Base-by-base conservation (phyloP, 2,888 invertebrate genomes). In the Meta bourneti region DNA sequence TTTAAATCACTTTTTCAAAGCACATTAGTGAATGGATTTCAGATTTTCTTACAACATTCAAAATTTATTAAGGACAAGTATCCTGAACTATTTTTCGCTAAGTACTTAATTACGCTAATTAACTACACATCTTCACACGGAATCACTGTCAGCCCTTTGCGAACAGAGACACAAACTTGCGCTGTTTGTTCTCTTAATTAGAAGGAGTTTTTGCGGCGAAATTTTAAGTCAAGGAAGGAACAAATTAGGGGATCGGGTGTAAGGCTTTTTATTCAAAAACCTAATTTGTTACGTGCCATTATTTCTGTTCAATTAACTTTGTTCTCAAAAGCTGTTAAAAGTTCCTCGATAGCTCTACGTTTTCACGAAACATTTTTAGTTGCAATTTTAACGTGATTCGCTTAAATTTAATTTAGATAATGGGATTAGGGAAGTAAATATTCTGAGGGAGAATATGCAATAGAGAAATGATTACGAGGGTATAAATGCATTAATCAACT, bases 61-160 rank as follows among this genome's bases (percentile, higher is more conserved):
- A 34, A 34, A 34, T 34, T 34, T 34, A 34, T 34, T 34, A 34
- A 34, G 34, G 34, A 34, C 34, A 34, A 34, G 34, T 34, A 34
- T 34, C 34, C 61, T 11, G 61, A 61, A 8, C 16, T 61, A 61
- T 61, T 61, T 61, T 61, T 61, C 61, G 52, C 20, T 7, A 48
- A 84, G 70, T 54, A 51, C 84, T 84, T 84, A 84, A 84, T 84
- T 84, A 75, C 54, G 34, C 74, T 84, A 84, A 84, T 84, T 84
- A 84, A 61, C 84, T 75, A 52, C 74, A 75, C 78, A 84, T 52
- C 54, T 75, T 34, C n/a, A 20, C 54, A 48, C 34, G 48, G 75
- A 9, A 11, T 48, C 54, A 69, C 74, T 84, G 75, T 84, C 61
- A 84, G 72, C 72, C 71, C 71, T 72, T 82, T 82, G 52, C 13